These are phyloP conservation scores for Leptocoma aspasia DNA, from an alignment of 2,113 vertebrate species.

Conservation along the genomic window DNA sequence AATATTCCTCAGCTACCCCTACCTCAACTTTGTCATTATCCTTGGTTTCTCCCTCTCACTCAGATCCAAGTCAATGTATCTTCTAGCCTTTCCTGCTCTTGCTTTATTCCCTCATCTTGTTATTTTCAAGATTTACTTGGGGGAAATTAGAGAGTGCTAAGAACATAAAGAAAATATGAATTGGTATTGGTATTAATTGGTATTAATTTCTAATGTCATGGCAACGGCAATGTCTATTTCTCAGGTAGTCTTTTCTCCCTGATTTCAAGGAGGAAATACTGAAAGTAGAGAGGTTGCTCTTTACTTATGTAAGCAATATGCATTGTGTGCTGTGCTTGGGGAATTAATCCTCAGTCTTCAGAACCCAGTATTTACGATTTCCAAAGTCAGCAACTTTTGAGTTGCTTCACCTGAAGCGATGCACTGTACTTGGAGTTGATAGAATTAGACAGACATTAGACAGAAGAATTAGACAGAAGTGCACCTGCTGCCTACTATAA, in stretches of 20 bases:
- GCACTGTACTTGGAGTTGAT: neutral
- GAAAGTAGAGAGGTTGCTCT: neutral
- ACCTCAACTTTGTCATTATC: neutral
- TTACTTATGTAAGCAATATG: neutral
- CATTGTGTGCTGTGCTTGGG: neutral
- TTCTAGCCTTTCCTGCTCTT: neutral
- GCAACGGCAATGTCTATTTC: neutral
- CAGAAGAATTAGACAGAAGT: too few species aligned
- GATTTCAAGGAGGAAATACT: neutral
- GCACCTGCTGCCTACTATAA: neutral
- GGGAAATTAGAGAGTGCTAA: neutral
- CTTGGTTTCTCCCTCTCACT: neutral
- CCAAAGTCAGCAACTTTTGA: neutral
- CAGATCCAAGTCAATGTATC: neutral
- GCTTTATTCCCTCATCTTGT: neutral
- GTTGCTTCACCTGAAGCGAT: neutral
- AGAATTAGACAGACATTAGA: too few species aligned
- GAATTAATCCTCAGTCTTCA: neutral
- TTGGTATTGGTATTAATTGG: neutral
- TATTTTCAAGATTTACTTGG: neutral
- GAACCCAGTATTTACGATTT: neutral
- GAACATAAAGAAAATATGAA: neutral
- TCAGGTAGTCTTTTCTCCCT: neutral
- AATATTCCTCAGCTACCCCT: neutral
- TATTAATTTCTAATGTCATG: neutral